Conservation (phyloP, 2,113 vertebrate genomes). For the Pyrgilauda ruficollis region DNA sequence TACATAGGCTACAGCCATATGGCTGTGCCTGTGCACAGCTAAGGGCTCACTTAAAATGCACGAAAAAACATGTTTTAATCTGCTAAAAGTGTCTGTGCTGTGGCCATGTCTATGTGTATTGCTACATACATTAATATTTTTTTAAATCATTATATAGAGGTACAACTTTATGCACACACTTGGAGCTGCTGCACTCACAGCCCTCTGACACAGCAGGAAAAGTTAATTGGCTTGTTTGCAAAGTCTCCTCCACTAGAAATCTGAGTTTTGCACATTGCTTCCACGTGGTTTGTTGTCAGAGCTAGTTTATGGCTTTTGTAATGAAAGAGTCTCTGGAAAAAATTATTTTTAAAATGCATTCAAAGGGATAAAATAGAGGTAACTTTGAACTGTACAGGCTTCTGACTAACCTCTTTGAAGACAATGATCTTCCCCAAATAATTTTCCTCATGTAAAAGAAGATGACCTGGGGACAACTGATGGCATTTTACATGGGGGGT, state of each 20-base stretch:
- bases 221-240: not conserved
- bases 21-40: not conserved
- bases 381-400: not conserved
- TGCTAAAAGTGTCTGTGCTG: not conserved
- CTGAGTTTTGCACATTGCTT: not conserved
- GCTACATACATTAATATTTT: accelerated
- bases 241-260: not conserved
- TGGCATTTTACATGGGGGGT: not conserved
- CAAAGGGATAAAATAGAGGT: not conserved
- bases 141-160: not conserved
- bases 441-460: not conserved
- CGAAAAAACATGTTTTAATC: not conserved
- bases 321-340: not conserved
- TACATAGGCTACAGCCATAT: accelerated
- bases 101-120: not conserved
- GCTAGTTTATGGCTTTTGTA: not conserved
- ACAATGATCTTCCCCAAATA: not conserved
- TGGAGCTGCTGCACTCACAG: not conserved
- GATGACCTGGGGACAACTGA: accelerated
- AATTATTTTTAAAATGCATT: not conserved
- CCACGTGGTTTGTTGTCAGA: not conserved
- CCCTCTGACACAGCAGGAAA: not conserved
- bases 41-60: not conserved
- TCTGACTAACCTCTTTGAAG: not conserved
- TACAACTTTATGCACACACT: not conserved